Conservation (phyloP, 2,888 invertebrate genomes). For the Zaprionus bogoriensis region DNA sequence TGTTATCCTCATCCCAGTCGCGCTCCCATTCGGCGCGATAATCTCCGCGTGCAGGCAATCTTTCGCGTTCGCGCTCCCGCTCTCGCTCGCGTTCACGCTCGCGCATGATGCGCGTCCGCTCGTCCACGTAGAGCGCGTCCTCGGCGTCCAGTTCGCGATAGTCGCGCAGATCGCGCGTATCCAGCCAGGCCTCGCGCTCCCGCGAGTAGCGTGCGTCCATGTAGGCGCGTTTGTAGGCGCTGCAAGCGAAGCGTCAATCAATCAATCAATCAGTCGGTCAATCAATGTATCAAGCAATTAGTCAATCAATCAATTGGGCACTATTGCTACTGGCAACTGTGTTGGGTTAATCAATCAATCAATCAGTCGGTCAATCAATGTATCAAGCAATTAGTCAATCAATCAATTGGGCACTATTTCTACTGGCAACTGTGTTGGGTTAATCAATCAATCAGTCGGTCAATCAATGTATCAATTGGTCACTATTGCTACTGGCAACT, state of each 20-base stretch:
- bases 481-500: no score
- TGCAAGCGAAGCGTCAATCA: slow-evolving; percentile 19
- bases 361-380: no score
- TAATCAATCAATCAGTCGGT: no score
- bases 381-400: no score
- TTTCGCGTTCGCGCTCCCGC: slow-evolving; percentile 64
- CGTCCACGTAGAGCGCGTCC: slow-evolving; percentile 68
- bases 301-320: no score
- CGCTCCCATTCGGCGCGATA: slow-evolving; percentile 80
- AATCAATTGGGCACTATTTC: no score
- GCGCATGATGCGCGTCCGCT: slow-evolving; percentile 68
- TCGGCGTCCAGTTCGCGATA: slow-evolving; percentile 69
- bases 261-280: neutral
- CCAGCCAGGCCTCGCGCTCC: slow-evolving; percentile 72
- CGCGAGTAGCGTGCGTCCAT: slow-evolving; percentile 77
- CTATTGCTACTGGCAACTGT: no score
- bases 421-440: no score
- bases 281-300: no score
- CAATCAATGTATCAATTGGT: no score
- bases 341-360: no score
- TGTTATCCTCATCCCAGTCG: slow-evolving; percentile 72
- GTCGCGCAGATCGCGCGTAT: slow-evolving; percentile 74
- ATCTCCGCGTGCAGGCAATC: slow-evolving; percentile 70
- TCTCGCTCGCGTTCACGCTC: slow-evolving; percentile 67
- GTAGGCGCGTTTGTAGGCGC: slow-evolving; percentile 78